Evolutionary conservation across 2,113 vertebrate species (phyloP), one percentile per base, ranked within the genome.

Genomic region (Periophthalmus modestus): DNA sequence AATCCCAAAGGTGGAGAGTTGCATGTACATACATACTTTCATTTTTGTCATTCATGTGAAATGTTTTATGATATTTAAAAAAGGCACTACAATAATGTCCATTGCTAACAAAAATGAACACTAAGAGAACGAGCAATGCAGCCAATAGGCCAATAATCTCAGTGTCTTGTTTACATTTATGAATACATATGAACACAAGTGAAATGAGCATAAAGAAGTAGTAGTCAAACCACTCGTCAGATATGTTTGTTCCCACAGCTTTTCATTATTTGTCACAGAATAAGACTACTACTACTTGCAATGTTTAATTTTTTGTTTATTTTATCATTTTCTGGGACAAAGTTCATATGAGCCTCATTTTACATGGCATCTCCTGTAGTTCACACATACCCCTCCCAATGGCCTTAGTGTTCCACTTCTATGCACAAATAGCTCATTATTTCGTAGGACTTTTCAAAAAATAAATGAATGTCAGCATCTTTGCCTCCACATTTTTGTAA

Each of bases 391-490:
- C 36, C 59, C 16, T 69, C 82, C 78, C 66, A 65, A 84, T 86
- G 87, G 90, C 91, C 92, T 92, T 93, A 92, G 84, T 80, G 82
- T 89, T 90, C 74, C 82, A 90, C 88, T 91, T 91, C 92, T 93
- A 93, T 94, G 93, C 92, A 93, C 90, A 86, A 83, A 72, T 82
- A 81, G 87, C 80, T 85, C 34, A 78, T 71, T 81, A 71, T 85
- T 69, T 76, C 76, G 73, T 79, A 80, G 82, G 69, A 79, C 28
- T 82, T 87, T n/a, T n/a, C n/a, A 68, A 82, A 43, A 43, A 43
- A 68, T 82, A 43, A 43, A 43, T 43, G 83, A 89, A 90, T 89
- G 81, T 85, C 66, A 57, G 61, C 74, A 47, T 75, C 81, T n/a
- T 75, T 73, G 85, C 79, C 80, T 88, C 81, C 80, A 85, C 86